Conservation (phyloP, 2,888 invertebrate genomes). For the Thereva nobilitata region DNA sequence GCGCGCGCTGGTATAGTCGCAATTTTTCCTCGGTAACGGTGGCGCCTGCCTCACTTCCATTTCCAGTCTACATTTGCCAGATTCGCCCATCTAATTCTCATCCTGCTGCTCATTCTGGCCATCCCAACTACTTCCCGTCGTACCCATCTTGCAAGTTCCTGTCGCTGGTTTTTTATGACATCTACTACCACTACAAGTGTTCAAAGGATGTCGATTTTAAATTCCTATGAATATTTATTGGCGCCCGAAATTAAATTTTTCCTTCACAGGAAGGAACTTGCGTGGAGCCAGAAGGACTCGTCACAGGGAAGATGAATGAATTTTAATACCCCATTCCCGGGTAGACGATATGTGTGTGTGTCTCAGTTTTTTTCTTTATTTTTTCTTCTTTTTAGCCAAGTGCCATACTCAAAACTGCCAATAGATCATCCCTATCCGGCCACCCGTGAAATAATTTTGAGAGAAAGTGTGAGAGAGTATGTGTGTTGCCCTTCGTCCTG, state of each 20-base stretch:
- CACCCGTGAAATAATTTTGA: too few relatives aligned
- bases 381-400: conserved; percentile 10
- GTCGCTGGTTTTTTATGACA: conserved; percentile 38
- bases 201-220: conserved; percentile 42
- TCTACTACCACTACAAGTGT: conserved; percentile 34
- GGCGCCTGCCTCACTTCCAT: conserved; percentile 3
- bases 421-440: conserved; percentile 13
- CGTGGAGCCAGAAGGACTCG: conserved; percentile 11
- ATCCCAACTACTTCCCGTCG: too few relatives aligned
- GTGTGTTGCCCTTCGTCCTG: too few relatives aligned
- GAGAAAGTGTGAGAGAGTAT: too few relatives aligned
- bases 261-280: conserved; percentile 19
- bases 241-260: conserved; percentile 42
- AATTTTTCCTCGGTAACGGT: background rate
- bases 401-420: conserved; percentile 21
- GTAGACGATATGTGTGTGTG: conserved; percentile 8
- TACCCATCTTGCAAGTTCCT: conserved; percentile 1
- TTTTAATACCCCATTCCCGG: conserved; percentile 30
- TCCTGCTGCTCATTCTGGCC: background rate
- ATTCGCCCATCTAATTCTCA: conserved; percentile 4
- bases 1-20: conserved; percentile 19
- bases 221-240: conserved; percentile 44
- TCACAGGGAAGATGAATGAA: conserved; percentile 27
- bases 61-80: conserved; percentile 1
- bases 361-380: too few relatives aligned